Percentiles rank a stretch among this genome's conserved stretches.
phyloP scores from a whole-genome alignment of 2,113 vertebrate species.

The Tupaia chinensis region DNA sequence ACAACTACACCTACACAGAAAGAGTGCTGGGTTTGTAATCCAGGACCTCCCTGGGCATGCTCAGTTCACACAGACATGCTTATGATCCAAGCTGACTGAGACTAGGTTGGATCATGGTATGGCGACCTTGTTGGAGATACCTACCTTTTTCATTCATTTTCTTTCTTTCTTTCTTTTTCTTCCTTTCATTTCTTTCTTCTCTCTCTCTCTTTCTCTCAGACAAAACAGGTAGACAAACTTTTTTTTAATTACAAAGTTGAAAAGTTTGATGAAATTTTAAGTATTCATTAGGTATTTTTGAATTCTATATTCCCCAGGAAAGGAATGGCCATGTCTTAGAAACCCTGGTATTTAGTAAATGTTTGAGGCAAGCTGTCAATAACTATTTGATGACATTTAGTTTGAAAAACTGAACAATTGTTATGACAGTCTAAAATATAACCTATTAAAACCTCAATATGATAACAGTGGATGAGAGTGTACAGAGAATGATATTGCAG shows the following conservation, averaged over 20 bases:
- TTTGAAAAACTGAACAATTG: neutral
- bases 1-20: no score
- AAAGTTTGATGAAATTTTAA: neutral
- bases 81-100: no score
- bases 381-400: neutral
- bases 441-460: neutral
- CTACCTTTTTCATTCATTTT: no score
- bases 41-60: no score
- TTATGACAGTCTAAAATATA: neutral
- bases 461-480: neutral
- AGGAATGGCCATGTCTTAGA: neutral
- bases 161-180: no score
- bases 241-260: neutral
- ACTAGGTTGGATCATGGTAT: no score
- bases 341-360: neutral
- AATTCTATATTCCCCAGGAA: neutral
- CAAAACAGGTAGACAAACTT: no score
- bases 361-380: neutral
- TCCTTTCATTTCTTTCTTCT: no score
- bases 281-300: neutral
- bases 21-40: no score
- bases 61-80: no score
- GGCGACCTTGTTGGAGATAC: no score
- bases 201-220: no score
- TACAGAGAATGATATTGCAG: neutral